Evolutionary conservation across 2,888 invertebrate species (phyloP), one percentile per base, ranked within the genome.

Genomic region (Sesia apiformis): DNA sequence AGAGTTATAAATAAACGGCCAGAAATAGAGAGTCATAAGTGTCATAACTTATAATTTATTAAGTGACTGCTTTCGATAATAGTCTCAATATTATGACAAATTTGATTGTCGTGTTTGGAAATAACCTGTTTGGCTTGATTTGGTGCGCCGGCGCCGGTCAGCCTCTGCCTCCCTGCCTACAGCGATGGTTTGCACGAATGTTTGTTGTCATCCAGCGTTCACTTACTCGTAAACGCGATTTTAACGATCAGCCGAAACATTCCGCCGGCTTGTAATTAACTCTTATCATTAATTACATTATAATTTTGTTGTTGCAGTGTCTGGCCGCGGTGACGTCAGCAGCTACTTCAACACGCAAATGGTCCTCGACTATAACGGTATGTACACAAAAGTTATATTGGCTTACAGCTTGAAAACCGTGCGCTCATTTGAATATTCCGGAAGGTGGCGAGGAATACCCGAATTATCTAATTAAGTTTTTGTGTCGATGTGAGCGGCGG

Each of bases 291-390:
- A 64, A 68, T 67, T 63, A 70, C 67, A 69, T 69, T 65, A 64
- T 67, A 63, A 65, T 52, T n/a, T 52, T 70, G 58, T 77, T 82
- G 81, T 87, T 85, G 63, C 87, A 88, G 88, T 84, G 73, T 76
- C 88, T 72, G 84, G 82, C 64, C 88, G 86, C 76, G 84, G 84
- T 68, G 86, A 86, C 85, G 85, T 86, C 76, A 79, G 76, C 78
- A 78, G 80, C 72, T 88, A 70, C 77, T 87, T 84, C 84, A 83
- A 86, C 74, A 86, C 88, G 61, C 88, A 87, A 76, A 86, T 88
- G 88, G 80, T 87, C 75, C 80, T 88, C 76, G 87, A 88, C 79
- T 84, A 87, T 66, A 86, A 87, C 72, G 88, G 88, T 88, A 66
- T 72, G 88, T 80, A 54, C 51, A 61, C 58, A 71, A 43, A 61